phyloP scores from a whole-genome alignment of 2,113 vertebrate genomes.

The Xyliphius kryptos region DNA sequence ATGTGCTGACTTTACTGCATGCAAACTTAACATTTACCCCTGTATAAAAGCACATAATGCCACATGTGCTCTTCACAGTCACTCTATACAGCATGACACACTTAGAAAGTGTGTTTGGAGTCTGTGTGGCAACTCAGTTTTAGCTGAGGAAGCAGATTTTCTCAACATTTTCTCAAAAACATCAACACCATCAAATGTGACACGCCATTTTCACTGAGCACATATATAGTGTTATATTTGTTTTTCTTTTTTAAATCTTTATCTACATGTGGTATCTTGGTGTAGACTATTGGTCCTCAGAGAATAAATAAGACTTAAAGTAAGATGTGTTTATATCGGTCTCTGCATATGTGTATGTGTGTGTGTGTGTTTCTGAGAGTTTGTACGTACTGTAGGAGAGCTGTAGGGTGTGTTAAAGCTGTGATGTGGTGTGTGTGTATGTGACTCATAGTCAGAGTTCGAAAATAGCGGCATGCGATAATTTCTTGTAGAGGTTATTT shows the following conservation, averaged over 20 bases:
- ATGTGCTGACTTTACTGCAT: too few relatives aligned
- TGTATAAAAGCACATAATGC: too few relatives aligned
- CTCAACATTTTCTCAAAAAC: not conserved
- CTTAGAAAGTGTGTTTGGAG: constrained; percentile 28
- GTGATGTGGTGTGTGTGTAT: constrained; percentile 45
- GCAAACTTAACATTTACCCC: too few relatives aligned
- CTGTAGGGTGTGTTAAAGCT: constrained; percentile 42
- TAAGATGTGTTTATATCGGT: too few relatives aligned
- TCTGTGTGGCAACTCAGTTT: constrained; percentile 16
- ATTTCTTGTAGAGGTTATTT: constrained; percentile 18
- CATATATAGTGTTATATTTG: too few relatives aligned
- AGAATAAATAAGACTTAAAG: not conserved
- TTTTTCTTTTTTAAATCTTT: too few relatives aligned
- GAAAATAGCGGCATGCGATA: constrained; percentile 46
- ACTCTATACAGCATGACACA: constrained; percentile 22
- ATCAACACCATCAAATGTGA: too few relatives aligned
- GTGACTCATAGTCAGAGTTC: constrained; percentile 48
- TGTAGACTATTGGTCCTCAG: too few relatives aligned
- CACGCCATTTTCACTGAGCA: too few relatives aligned
- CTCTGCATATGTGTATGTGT: constrained; percentile 11
- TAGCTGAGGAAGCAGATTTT: constrained; percentile 21
- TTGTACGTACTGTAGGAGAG: constrained; percentile 13
- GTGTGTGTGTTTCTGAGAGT: constrained; percentile 7
- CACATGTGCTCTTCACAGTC: too few relatives aligned
- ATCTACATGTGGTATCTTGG: not conserved